Base-by-base conservation (phyloP, 2,113 vertebrate genomes). In the Greenwoodochromis staneri region DNA sequence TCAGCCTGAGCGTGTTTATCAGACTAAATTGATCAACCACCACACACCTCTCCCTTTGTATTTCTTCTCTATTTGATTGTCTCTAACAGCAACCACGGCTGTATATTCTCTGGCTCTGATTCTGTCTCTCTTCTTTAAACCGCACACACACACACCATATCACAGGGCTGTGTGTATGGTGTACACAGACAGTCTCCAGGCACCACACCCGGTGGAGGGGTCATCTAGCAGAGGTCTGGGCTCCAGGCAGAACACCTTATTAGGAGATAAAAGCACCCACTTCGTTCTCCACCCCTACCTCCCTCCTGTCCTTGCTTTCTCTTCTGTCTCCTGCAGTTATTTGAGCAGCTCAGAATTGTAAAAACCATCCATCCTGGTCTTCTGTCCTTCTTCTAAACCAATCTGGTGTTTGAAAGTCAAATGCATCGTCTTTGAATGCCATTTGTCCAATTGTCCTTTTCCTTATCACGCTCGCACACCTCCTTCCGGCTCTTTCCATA, bases 231-330 rank as follows among this genome's bases (percentile, higher is more conserved):
- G 90, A 51, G 89, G 93, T 89, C 91, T 85, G 85, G 63, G 92
- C 94, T 94, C 61, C 89, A 88, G 71, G 87, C 93, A 93, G 80
- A 93, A 76, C 91, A 88, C 96, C 96, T 95, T 97, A 96, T 96
- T 96, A 94, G 96, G 96, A 95, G 88, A 95, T 91, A 78, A 95
- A 95, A 95, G 86, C 85, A 87, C 89, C 83, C 87, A 89, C 69
- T 85, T 87, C 38, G 55, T 82, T 86, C 86, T 69, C 80, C 53
- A 80, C 27, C 36, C 47, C 88, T 38, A 27, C 81, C 86, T 73
- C 91, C 57, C 51, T 38, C 63, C 53, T 61, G 83, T 57, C n/a
- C 85, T 78, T 66, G 47, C 78, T 76, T 80, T 80, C 49, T 87
- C 34, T 85, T 45, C 36, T 40, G 8, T 61, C 82, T 89, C 80